Evolutionary conservation across 1,140 invertebrate species (phyloP), one percentile per base, ranked within the genome.

Genomic region (Myzus persicae): DNA sequence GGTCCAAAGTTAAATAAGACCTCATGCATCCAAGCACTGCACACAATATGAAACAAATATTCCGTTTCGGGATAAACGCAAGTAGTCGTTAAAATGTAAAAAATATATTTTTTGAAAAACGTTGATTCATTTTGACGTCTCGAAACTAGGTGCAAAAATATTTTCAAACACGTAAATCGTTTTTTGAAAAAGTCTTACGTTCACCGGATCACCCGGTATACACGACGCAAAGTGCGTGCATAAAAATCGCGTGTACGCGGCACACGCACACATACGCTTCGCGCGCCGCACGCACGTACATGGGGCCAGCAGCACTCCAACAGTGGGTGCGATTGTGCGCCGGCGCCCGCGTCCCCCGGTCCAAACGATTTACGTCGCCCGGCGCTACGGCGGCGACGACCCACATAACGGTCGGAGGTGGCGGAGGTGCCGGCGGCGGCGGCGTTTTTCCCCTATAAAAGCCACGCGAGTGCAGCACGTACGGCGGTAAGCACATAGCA

Each of bases 401-500:
- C 89, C 54, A 90, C 24, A 59, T 90, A n/a, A 59, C 89, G 89
- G 59, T n/a, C 88, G 88, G 26, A 36, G n/a, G 11, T 44, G n/a
- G 44, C 85, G 87, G 38, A 1, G 31, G 11, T 2, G 31, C 0
- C 24, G 44, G 31, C 24, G 89, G 89, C 9, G 88, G 88, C 40
- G 89, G 89, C 48, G 24, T 59, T 90, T 59, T 38, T 51, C 36
- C 51, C 36, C 48, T 59, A 36, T 59, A 40, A 42, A 40, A 59
- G 51, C 42, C 85, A 87, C 85, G 44, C 85, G 85, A 87, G 85
- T 44, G 85, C 44, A 87, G 59, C 76, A 38, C 48, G 9, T 90
- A 90, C 48, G 89, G 54, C 89, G 31, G 84, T 26, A 44, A n/a
- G 44, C 85, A 44, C 85, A 87, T 46, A 89, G 87, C 87, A 24